Evolutionary conservation across 2,113 vertebrate species (phyloP).

Genomic region (Chaetops frenatus): DNA sequence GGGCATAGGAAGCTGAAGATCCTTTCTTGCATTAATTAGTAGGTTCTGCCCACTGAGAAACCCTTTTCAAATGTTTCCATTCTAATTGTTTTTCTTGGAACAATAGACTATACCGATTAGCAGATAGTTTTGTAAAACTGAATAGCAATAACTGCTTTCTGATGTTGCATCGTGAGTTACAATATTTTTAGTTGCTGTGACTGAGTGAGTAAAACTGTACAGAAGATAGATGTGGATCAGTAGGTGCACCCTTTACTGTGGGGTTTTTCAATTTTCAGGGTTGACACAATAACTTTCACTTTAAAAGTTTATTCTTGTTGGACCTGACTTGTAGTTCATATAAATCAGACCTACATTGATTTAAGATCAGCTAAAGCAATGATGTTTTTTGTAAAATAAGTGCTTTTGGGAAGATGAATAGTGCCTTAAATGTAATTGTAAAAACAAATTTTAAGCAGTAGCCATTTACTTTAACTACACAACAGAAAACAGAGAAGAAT

Average conservation of each 20-base stretch:
- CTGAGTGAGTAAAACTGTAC: neutral
- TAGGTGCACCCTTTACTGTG: neutral
- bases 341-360: constrained; percentile 5
- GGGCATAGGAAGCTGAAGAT: neutral
- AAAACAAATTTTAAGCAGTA: neutral
- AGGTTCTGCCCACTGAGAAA: neutral
- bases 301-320: constrained; percentile 4
- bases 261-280: neutral
- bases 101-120: neutral
- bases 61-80: neutral
- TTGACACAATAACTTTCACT: neutral
- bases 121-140: neutral
- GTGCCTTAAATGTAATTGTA: neutral
- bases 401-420: neutral
- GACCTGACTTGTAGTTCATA: neutral
- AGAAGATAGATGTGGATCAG: neutral
- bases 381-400: neutral
- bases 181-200: neutral
- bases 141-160: neutral
- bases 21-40: neutral
- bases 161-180: neutral
- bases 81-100: neutral
- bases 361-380: neutral
- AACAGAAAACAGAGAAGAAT: neutral
- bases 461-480: neutral